Conservation (phyloP, 2,113 vertebrate genomes). For the Phoxinus phoxinus region DNA sequence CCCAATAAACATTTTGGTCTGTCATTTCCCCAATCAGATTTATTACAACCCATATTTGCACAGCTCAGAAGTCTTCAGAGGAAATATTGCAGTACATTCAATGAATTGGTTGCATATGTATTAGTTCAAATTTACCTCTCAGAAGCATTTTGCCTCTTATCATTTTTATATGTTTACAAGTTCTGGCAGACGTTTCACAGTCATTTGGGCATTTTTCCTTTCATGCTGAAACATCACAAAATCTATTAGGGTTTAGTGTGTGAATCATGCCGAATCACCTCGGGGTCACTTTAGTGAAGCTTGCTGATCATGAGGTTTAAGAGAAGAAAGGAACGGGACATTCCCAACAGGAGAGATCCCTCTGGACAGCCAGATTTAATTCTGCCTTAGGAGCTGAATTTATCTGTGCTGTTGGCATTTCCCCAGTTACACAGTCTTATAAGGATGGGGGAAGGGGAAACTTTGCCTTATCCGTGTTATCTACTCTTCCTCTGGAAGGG, state of each 20-base stretch:
- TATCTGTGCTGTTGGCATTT: conserved; percentile 47
- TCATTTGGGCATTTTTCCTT: conserved; percentile 17
- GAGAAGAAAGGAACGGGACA: conserved; percentile 19
- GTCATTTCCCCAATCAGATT: not conserved
- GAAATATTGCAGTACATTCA: not conserved
- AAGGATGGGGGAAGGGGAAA: conserved; percentile 41
- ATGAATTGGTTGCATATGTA: not conserved
- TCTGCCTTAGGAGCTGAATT: conserved; percentile 45
- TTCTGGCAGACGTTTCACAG: not conserved
- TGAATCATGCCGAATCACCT: conserved; percentile 34
- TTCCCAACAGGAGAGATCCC: conserved; percentile 43
- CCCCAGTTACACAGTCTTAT: conserved; percentile 13
- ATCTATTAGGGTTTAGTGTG: conserved; percentile 26
- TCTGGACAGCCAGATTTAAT: conserved; percentile 51
- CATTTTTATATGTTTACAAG: conserved; percentile 13
- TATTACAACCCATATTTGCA: not conserved
- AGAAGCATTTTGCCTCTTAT: not conserved
- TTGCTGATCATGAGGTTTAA: conserved; percentile 17
- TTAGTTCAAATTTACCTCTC: not conserved
- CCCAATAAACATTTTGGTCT: not conserved
- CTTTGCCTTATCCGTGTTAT: conserved; percentile 53
- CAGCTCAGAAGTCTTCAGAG: not conserved
- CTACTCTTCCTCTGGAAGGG: conserved; percentile 54
- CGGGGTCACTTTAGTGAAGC: conserved; percentile 30
- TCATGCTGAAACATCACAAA: conserved; percentile 30